Percentiles rank a stretch among this genome's conserved stretches.
Conservation (phyloP, 2,888 invertebrate species). For the Eupithecia vulgata region DNA sequence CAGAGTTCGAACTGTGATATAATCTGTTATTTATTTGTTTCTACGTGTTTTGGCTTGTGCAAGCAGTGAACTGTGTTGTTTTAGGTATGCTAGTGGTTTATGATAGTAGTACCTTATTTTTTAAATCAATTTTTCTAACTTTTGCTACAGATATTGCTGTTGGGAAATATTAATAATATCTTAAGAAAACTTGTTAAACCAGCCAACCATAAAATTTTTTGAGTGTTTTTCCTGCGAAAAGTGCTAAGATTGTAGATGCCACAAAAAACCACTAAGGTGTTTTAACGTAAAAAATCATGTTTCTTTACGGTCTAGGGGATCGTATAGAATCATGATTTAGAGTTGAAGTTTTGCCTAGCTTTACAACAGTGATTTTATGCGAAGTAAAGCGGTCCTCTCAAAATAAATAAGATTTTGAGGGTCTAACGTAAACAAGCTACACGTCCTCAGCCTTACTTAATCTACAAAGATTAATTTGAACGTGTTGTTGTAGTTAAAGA, state of each 20-base stretch:
- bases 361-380: slow-evolving; percentile 15
- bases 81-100: background rate
- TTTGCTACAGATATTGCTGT: too few relatives aligned
- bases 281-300: too few relatives aligned
- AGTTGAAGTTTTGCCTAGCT: background rate
- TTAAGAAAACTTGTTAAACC: too few relatives aligned
- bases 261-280: background rate
- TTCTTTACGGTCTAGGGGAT: too few relatives aligned
- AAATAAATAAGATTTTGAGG: slow-evolving; percentile 25
- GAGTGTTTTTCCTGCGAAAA: background rate
- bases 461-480: background rate
- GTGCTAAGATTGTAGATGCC: background rate
- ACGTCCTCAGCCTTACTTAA: background rate
- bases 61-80: background rate
- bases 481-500: background rate
- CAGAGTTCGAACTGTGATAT: background rate
- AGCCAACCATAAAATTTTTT: background rate
- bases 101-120: background rate
- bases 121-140: too few relatives aligned
- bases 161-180: too few relatives aligned
- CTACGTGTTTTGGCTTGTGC: background rate
- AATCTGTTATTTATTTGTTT: background rate
- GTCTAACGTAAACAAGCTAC: slow-evolving; percentile 10
- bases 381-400: slow-evolving; percentile 29
- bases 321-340: background rate